Conservation (phyloP, 2,113 vertebrate genomes). For the Psephotus haematonotus region DNA sequence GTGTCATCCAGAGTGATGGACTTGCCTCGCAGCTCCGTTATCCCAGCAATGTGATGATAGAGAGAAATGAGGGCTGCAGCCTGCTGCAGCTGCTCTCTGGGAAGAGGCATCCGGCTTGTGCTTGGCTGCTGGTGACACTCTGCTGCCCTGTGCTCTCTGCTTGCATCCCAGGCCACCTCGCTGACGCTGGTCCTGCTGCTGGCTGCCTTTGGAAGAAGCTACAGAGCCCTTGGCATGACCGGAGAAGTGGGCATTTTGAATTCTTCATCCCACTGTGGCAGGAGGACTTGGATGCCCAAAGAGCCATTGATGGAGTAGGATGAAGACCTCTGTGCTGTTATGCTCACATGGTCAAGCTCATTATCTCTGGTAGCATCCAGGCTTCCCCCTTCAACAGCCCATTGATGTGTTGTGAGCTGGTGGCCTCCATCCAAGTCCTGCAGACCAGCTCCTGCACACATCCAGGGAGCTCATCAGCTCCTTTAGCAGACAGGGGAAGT, state of each 20-base stretch:
- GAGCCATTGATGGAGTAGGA: background rate
- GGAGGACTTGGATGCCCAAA: background rate
- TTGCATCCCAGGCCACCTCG: accelerated
- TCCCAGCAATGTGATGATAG: background rate
- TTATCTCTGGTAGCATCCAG: background rate
- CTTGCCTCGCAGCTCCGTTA: background rate
- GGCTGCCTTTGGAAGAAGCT: background rate
- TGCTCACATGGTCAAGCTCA: accelerated
- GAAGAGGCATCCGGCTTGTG: accelerated
- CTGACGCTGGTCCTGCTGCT: accelerated
- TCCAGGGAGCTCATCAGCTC: background rate
- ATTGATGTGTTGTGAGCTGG: background rate
- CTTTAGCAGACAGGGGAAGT: background rate
- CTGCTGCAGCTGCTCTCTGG: background rate
- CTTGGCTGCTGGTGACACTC: background rate
- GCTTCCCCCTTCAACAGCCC: no score
- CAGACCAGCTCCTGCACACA: background rate
- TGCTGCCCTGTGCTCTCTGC: accelerated
- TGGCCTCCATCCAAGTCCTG: background rate
- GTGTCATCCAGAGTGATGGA: background rate
- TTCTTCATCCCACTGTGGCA: background rate
- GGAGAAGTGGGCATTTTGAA: background rate
- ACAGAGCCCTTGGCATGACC: background rate
- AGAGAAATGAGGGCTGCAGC: background rate
- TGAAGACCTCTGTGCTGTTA: accelerated